These are phyloP conservation scores for Sylvia borin DNA, from an alignment of 2,797 vertebrate species.

Conservation along the genomic window DNA sequence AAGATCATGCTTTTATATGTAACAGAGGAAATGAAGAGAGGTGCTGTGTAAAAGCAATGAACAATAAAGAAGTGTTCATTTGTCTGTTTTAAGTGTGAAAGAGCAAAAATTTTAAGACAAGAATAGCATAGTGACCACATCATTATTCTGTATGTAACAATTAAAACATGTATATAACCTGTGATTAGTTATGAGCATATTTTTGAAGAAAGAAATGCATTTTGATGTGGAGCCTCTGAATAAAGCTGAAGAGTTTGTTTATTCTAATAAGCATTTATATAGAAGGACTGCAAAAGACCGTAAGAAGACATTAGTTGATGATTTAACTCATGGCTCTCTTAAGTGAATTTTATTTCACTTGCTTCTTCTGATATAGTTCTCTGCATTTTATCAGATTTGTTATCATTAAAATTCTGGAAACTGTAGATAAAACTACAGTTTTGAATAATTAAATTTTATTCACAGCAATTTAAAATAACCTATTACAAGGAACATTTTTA, in stretches of 20 bases:
- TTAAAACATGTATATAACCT: neutral
- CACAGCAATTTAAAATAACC: neutral
- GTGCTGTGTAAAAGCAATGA: neutral
- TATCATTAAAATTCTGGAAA: neutral
- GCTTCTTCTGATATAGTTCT: neutral
- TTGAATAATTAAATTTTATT: neutral
- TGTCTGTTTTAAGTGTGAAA: neutral
- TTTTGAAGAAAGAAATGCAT: slow-evolving; percentile 4
- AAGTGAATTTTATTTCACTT: slow-evolving; percentile 1
- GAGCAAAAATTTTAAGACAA: neutral
- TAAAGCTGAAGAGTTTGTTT: slow-evolving; percentile 7
- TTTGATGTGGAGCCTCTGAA: slow-evolving; percentile 6
- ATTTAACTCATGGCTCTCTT: neutral
- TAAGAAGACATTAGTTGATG: slow-evolving; percentile 2
- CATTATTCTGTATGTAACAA: neutral
- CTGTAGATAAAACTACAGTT: neutral
- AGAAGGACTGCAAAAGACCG: neutral
- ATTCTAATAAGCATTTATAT: slow-evolving; percentile 1
- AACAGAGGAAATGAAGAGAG: neutral
- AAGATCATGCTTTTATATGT: neutral
- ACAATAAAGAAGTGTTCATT: neutral
- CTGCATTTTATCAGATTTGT: neutral
- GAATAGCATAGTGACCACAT: neutral
- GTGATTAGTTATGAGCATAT: neutral
- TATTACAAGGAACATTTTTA: slow-evolving; percentile 11